Conservation (phyloP, 1,140 invertebrate species). For the Laupala kohalensis region DNA sequence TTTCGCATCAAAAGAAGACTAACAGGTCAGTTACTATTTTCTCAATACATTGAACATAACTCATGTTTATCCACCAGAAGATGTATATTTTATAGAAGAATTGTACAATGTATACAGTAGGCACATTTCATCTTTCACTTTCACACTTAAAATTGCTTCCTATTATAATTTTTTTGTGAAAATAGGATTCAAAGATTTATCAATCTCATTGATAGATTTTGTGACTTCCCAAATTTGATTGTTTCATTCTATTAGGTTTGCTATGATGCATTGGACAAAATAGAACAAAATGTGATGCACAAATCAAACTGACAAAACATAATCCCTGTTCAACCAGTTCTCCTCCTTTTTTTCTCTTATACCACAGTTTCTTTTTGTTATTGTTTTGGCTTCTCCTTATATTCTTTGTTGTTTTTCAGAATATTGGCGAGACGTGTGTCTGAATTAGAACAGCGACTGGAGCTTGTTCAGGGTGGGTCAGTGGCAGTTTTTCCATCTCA, state of each 20-base stretch:
- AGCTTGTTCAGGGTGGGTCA: constrained; percentile 16
- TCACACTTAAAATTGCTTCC: too few relatives aligned
- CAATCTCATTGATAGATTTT: neutral
- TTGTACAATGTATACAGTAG: too few relatives aligned
- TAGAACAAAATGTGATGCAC: too few relatives aligned
- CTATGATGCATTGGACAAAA: too few relatives aligned
- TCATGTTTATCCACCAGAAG: too few relatives aligned
- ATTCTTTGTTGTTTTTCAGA: constrained; percentile 24
- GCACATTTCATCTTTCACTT: too few relatives aligned
- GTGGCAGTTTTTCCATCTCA: constrained; percentile 35
- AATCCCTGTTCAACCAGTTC: too few relatives aligned
- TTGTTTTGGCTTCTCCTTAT: neutral
- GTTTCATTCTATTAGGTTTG: neutral
- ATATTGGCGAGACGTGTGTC: constrained; percentile 41
- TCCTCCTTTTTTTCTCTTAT: too few relatives aligned
- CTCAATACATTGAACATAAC: constrained; percentile 1
- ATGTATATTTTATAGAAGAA: too few relatives aligned
- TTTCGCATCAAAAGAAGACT: constrained; percentile 71
- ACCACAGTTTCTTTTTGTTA: constrained; percentile 1
- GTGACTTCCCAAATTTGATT: neutral
- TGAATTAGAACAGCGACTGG: constrained; percentile 36
- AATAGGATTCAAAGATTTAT: too few relatives aligned
- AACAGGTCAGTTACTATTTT: constrained; percentile 56
- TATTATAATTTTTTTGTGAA: too few relatives aligned
- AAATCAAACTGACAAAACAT: too few relatives aligned